Evolutionary conservation across 2,113 vertebrate species (phyloP).

Genomic region (Vombatus ursinus): DNA sequence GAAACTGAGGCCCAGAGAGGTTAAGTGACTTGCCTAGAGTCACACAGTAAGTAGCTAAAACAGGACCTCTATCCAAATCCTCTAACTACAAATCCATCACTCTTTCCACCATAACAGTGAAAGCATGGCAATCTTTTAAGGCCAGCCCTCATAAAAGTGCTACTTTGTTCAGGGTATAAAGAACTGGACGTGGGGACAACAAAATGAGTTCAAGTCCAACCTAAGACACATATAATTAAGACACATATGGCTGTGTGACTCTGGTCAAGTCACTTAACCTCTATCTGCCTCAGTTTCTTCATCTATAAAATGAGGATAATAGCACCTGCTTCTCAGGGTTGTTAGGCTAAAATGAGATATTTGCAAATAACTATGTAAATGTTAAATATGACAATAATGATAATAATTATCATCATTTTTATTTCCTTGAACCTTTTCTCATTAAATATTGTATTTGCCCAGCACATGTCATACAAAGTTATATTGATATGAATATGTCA

Average conservation of each 20-base stretch:
- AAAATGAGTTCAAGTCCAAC: neutral
- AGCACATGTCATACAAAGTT: neutral
- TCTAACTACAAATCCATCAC: neutral
- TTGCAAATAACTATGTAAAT: neutral
- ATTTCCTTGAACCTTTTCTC: neutral
- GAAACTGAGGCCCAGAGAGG: neutral
- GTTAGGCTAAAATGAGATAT: neutral
- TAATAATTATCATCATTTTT: neutral
- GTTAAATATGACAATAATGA: neutral
- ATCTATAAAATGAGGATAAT: neutral
- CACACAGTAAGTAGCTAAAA: neutral
- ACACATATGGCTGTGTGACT: neutral
- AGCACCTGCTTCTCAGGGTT: neutral
- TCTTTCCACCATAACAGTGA: neutral
- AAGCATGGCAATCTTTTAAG: neutral
- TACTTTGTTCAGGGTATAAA: neutral
- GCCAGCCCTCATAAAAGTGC: neutral
- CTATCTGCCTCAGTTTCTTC: neutral
- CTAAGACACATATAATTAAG: neutral
- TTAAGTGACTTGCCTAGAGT: neutral
- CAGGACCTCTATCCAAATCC: neutral
- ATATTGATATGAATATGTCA: neutral
- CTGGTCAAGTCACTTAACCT: neutral
- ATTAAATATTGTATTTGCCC: neutral
- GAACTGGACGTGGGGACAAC: neutral